Evolutionary conservation across 2,113 vertebrate genomes (phyloP), one percentile per base, ranked within the genome.

Genomic region (Bubo blakistoni): DNA sequence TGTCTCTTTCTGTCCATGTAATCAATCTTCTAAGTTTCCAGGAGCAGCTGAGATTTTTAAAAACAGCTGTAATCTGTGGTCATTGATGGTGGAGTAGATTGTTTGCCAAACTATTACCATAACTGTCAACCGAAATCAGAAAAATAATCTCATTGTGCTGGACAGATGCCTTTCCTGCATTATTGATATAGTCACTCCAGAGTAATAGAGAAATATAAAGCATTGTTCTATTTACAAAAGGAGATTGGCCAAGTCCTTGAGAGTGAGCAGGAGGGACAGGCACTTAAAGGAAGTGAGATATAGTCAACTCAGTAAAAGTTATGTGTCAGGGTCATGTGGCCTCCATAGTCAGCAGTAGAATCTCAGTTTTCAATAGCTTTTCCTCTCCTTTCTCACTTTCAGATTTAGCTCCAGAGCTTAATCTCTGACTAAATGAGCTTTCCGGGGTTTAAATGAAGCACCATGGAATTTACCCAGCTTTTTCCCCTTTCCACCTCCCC

Each of bases 81-180:
- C 99, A 98, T 98, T 99, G 99, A 98, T 98, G 99, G 98, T 98
- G 96, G 98, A 99, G 98, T 99, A 99, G 99, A 99, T 99, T 99
- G 99, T 99, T 99, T 99, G 99, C 98, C 98, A 99, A 99, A 99
- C 99, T 98, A 99, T 99, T 99, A 99, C 99, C 99, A 99, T 99
- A 99, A 99, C 98, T 99, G 99, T 99, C 99, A 99, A 97, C 97
- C 96, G 97, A 99, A 99, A 99, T 99, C 99, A 99, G 98, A 99
- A 98, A 98, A 99, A 99, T 99, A 99, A 99, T 99, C 99, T 99
- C 98, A 99, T 99, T 98, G 98, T 98, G 97, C 98, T 97, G 98
- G 99, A 99, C 99, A 99, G 98, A 99, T 99, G 99, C 93, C 98
- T 98, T 99, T 98, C 98, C 99, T 99, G 99, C 98, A 99, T 99